Conservation (phyloP, 2,888 invertebrate genomes). For the Tortrix viridana region DNA sequence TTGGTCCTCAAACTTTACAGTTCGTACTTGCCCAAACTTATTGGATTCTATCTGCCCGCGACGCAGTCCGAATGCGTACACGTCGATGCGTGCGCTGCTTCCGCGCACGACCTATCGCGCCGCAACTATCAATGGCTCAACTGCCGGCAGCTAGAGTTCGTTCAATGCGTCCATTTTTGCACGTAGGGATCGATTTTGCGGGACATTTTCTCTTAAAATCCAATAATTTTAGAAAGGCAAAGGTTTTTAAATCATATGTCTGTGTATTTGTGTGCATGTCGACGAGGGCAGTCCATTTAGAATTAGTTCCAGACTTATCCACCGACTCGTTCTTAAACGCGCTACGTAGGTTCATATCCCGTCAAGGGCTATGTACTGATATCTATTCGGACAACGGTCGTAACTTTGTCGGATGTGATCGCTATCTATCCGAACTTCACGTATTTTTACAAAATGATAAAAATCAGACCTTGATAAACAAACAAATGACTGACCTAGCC, state of each 20-base stretch:
- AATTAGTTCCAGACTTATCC: neutral
- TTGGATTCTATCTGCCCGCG: slow-evolving; percentile 3
- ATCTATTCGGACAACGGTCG: neutral
- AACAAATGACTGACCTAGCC: neutral
- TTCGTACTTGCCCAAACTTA: neutral
- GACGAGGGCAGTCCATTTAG: neutral
- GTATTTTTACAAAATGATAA: neutral
- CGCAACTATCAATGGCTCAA: neutral
- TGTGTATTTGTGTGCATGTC: neutral
- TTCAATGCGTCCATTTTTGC: neutral
- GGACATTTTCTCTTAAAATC: neutral
- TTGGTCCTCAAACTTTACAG: neutral
- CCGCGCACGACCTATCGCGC: neutral
- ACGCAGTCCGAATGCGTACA: slow-evolving; percentile 9
- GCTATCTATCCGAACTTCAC: neutral
- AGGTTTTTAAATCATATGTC: neutral
- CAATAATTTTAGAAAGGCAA: neutral
- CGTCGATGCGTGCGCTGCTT: slow-evolving; percentile 19
- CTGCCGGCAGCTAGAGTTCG: neutral
- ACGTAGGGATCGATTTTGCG: neutral
- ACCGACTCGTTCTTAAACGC: neutral
- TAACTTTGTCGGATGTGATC: neutral
- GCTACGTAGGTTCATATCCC: neutral
- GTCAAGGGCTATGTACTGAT: neutral
- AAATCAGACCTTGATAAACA: neutral